These are phyloP conservation scores for Agrochola circellaris DNA, from an alignment of 2,888 invertebrate species.

Conservation along the genomic window DNA sequence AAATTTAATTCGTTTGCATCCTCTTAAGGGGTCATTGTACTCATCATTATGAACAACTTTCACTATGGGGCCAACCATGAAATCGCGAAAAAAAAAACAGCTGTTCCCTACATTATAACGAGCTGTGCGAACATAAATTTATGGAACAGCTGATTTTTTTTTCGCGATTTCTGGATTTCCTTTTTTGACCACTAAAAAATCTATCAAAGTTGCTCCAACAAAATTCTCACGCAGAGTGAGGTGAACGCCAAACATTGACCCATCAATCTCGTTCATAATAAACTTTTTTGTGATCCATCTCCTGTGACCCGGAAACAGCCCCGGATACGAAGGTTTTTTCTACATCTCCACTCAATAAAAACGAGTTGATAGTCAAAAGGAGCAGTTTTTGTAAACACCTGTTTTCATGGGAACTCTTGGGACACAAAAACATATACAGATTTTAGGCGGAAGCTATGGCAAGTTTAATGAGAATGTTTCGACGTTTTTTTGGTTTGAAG, in stretches of 20 bases:
- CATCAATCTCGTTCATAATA: constrained; percentile 75
- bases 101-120: no score
- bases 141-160: no score
- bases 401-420: constrained; percentile 83
- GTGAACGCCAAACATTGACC: constrained; percentile 79
- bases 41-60: no score
- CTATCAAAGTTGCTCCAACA: constrained; percentile 36
- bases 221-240: constrained; percentile 74
- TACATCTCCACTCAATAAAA: constrained; percentile 77
- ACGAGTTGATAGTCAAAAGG: constrained; percentile 83
- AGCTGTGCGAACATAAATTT: no score
- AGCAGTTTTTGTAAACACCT: constrained; percentile 86
- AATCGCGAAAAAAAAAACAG: no score
- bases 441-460: constrained; percentile 64
- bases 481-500: constrained; percentile 7
- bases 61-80: no score
- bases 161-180: no score
- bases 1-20: no score
- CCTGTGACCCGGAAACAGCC: constrained; percentile 84
- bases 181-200: background rate
- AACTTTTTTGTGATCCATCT: constrained; percentile 74
- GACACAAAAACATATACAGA: constrained; percentile 76
- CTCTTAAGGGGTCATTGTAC: no score
- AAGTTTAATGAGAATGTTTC: constrained; percentile 45
- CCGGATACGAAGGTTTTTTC: constrained; percentile 83